Base-by-base conservation (phyloP, 1,140 invertebrate genomes). In the Drosophila busckii region DNA sequence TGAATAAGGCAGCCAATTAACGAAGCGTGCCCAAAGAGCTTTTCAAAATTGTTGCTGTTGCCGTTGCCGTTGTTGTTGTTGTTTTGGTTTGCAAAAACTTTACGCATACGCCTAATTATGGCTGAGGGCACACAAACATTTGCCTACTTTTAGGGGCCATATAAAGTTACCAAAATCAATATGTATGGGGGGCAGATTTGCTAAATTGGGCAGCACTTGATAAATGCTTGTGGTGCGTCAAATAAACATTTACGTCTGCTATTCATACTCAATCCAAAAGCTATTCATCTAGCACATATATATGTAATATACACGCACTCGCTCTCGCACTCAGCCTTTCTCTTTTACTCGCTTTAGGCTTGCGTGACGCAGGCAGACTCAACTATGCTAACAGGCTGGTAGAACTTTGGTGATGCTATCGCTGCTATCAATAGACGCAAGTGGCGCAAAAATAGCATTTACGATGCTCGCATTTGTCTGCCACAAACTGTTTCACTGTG, bases 381-480 rank as follows among this genome's bases (percentile, higher is more conserved):
- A 29, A 28, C 34, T 42, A 48, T n/a, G n/a, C n/a, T 44, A 55
- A 56, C 52, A 55, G n/a, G 58, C 52, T 48, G 48, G 41, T 37
- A 38, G 53, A 67, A 48, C 44, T 59, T 48, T 49, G 9, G 50
- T n/a, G n/a, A n/a, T n/a, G n/a, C n/a, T n/a, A 16, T 31, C 19
- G 20, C 16, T 13, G 50, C 70, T 71, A 78, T 71, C 68, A 78
- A 71, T 71, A 71, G 53, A 75, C 29, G 56, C 53, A 71, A 31
- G 69, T 62, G 59, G 53, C 58, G 64, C 63, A 45, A 56, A 76
- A 66, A 78, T 76, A 76, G 55, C 70, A 64, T 67, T 60, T 63
- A 40, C 50, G 69, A 65, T 55, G 65, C 40, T 29, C 35, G 40
- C 73, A 55, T 53, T 65, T 67, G 56, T 54, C 62, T 65, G 61